These are phyloP conservation scores for Urophycis tenuis DNA, from an alignment of 2,797 vertebrate genomes.

Conservation along the genomic window DNA sequence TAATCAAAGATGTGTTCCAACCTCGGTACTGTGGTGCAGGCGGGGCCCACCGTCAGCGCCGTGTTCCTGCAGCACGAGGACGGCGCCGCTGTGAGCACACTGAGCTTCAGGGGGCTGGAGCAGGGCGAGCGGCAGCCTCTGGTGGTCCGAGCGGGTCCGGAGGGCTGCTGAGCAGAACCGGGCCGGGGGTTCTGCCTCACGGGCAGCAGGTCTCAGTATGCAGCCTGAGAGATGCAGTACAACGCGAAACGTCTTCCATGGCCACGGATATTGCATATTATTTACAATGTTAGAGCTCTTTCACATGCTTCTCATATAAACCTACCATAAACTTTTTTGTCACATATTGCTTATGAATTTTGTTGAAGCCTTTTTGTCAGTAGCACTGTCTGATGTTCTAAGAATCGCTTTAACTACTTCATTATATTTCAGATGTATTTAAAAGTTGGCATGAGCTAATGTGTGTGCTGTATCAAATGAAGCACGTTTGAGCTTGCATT, in stretches of 20 bases:
- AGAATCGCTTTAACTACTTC: not conserved
- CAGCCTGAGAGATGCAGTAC: no score
- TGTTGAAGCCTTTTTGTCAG: not conserved
- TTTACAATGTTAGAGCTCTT: not conserved
- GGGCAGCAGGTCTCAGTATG: conserved; percentile 18
- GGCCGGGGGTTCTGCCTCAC: no score
- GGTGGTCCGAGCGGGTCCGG: conserved; percentile 32
- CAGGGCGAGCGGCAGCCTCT: conserved; percentile 51
- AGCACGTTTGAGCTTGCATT: not conserved
- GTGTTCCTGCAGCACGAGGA: conserved; percentile 48
- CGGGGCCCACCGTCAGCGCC: conserved; percentile 39
- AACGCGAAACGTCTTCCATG: not conserved
- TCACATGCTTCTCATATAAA: not conserved
- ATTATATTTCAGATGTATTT: not conserved
- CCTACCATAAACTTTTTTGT: not conserved
- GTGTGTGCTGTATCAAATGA: not conserved
- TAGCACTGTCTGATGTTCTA: not conserved
- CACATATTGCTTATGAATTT: not conserved
- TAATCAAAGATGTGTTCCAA: not conserved
- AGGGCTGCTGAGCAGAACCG: no score
- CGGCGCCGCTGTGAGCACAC: conserved; percentile 25
- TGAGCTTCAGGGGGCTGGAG: conserved; percentile 27
- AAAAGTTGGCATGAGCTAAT: not conserved
- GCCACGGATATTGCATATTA: not conserved
- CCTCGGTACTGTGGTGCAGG: conserved; percentile 37